Evolutionary conservation across 2,113 vertebrate species (phyloP), one percentile per base, ranked within the genome.

Genomic region (Platycercus adscitus): DNA sequence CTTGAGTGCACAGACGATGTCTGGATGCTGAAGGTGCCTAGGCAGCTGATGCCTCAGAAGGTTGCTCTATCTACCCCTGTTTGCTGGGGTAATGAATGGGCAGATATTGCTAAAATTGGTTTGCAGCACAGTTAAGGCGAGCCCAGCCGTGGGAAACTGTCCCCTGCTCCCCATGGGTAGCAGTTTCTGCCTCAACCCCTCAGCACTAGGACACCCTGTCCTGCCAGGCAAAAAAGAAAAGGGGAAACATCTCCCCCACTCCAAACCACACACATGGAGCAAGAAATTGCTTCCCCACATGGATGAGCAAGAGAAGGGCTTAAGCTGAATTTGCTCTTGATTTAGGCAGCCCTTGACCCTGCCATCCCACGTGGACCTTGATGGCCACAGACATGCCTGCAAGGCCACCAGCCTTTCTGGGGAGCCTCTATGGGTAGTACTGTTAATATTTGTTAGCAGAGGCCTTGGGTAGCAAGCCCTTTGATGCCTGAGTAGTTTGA

Each of bases 61-160:
- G 23, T 58, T 0, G 0, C 28, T 50, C 66, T 85, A 15, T 37
- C 61, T 58, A 1, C 7, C 19, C 28, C 20, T 0, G 0, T 88
- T 29, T 72, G 9, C 58, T 53, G 55, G 64, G 25, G 31, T 89
- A 28, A 35, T 60, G 52, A 79, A 39, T 0, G 0, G 69, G n/a
- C 28, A 70, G 58, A 60, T 47, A 68, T 69, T 44, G 39, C 24
- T 56, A 23, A 81, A 92, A 66, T 15, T 14, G 1, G 17, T 44
- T 66, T 65, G 26, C 44, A 64, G 44, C 68, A 52, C 0, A 2
- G 19, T 5, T 70, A 58, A 9, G 50, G 28, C 31, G 49, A 65
- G 60, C 61, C 37, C 63, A 37, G 46, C 31, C 16, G 19, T 10
- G 11, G 41, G 18, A 61, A 91, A 37, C 4, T 28, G 41, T 1